Evolutionary conservation across 2,888 invertebrate species (phyloP), one percentile per base, ranked within the genome.

Genomic region (Urechis unicinctus): DNA sequence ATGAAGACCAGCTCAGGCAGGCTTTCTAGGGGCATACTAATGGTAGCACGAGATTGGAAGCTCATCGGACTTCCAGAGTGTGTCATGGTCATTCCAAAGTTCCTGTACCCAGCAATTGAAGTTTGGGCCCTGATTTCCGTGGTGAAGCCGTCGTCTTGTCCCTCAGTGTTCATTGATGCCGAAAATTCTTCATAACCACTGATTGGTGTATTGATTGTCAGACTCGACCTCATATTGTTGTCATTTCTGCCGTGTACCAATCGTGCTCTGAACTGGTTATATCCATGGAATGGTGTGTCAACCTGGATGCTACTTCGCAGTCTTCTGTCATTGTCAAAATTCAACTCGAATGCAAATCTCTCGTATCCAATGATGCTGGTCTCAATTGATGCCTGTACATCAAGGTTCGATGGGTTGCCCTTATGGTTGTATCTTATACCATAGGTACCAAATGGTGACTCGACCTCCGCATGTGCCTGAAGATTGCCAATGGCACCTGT

Each of bases 181-280:
- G 58, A 62, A 50, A 61, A 59, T 42, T 57, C 43, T 29, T 65
- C 61, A 56, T 61, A 62, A 9, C 62, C 63, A 26, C 43, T 17
- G 52, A 67, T 65, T 13, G 68, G 68, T n/a, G 68, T 68, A 36
- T 52, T 50, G 26, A 55, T n/a, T 21, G 47, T 30, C 9, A 36
- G 36, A 36, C 9, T 13, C 17, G 36, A 36, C 17, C 36, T 36
- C 9, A 36, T 36, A n/a, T n/a, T n/a, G 36, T 36, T 36, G 36
- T 36, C 36, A 36, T 17, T 9, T 36, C 9, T 17, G 17, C 17
- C 36, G 17, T 36, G 36, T 9, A 9, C 17, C 17, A 36, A 36
- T 36, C 36, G 9, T 9, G 17, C 36, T 13, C 36, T 17, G 17
- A 36, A 36, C 9, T 36, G 9, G 9, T 36, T 17, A 9, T 17